phyloP scores from a whole-genome alignment of 1,140 invertebrate species.

The Platyura marginata region DNA sequence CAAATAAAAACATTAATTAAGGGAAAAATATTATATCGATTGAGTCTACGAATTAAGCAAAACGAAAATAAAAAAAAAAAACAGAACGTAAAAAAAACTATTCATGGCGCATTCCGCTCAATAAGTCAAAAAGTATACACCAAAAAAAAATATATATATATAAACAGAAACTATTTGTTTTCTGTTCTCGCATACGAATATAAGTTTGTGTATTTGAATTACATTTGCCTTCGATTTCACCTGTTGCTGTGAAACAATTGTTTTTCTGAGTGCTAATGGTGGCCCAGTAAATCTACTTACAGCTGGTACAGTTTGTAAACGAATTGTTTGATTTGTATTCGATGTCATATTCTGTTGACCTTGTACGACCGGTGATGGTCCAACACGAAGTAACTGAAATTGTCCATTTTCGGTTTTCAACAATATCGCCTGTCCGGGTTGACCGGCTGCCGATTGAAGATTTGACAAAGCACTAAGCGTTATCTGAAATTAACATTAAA shows the following conservation, averaged over 20 bases:
- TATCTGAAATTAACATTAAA: conserved; percentile 47
- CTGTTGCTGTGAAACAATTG: conserved; percentile 22
- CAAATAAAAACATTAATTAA: no score
- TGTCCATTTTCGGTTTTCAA: conserved; percentile 92
- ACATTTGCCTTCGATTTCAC: conserved; percentile 26
- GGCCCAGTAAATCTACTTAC: conserved; percentile 38
- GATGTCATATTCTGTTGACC: conserved; percentile 15
- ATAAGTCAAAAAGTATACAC: no score
- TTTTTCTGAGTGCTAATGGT: conserved; percentile 37
- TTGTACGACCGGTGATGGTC: conserved; percentile 42
- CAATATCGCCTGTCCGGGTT: conserved; percentile 60
- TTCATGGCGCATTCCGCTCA: no score
- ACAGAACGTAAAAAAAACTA: no score
- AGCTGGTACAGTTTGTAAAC: conserved; percentile 32
- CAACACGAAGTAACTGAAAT: conserved; percentile 75
- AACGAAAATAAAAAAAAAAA: no score
- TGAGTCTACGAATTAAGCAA: no score
- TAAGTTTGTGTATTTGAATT: conserved; percentile 11
- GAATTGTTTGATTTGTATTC: conserved; percentile 24
- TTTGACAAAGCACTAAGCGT: conserved; percentile 68
- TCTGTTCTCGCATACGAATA: no score
- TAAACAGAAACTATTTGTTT: no score
- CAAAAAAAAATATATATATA: no score
- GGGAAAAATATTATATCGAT: no score
- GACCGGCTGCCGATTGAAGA: conserved; percentile 51